These are phyloP conservation scores for Chymomyza caudatula DNA, from an alignment of 2,888 invertebrate genomes.

Conservation along the genomic window DNA sequence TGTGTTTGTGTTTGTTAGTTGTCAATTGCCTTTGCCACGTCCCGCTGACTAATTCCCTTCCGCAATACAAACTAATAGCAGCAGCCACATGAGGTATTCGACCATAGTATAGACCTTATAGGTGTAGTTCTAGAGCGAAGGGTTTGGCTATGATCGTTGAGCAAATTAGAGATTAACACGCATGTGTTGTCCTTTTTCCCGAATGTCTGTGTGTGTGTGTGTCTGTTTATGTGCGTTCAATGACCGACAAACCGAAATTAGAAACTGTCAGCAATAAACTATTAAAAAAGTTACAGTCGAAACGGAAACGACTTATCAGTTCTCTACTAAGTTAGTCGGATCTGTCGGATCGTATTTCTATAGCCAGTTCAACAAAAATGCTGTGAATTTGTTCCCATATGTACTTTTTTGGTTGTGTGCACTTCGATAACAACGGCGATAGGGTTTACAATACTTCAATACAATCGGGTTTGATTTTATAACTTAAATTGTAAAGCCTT, in stretches of 20 bases:
- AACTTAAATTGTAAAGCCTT: no score
- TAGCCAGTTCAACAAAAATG: no score
- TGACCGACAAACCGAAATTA: conserved; percentile 39
- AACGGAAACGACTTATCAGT: no score
- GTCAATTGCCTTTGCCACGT: not conserved
- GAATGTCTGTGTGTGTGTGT: not conserved
- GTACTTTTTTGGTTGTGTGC: no score
- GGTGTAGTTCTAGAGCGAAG: not conserved
- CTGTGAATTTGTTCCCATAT: no score
- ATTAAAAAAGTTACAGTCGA: not conserved
- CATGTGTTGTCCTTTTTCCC: conserved; percentile 60
- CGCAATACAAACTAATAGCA: not conserved
- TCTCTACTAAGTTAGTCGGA: no score
- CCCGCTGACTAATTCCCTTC: not conserved
- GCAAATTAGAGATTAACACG: conserved; percentile 74
- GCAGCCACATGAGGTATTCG: conserved; percentile 33
- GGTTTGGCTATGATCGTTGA: conserved; percentile 49
- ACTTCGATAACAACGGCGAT: no score
- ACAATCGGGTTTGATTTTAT: no score
- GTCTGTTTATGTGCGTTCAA: conserved; percentile 41
- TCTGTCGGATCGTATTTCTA: no score
- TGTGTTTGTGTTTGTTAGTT: not conserved
- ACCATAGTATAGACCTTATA: not conserved
- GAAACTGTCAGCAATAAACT: not conserved
- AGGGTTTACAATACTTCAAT: no score